Base-by-base conservation (phyloP, 35 echinoderm and acorn worm genomes). In the Hemicentrotus pulcherrimus region DNA sequence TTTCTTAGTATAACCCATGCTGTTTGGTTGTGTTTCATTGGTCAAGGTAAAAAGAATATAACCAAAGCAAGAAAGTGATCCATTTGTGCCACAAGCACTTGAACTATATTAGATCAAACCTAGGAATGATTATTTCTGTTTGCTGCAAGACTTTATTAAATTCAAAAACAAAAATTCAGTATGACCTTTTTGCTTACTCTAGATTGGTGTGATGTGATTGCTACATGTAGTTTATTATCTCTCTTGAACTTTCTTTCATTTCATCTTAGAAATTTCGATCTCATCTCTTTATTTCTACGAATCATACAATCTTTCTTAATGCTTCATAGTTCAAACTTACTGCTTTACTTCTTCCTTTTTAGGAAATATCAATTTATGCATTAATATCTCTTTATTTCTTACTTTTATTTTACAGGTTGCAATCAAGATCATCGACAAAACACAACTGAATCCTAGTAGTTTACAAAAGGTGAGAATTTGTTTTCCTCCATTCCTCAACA, bases 361-460 rank as follows among this genome's bases (percentile, higher is more conserved):
- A 55, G 12, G 5, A 15, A 55, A 15, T 55, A 41, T 55, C 8
- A 55, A 55, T 55, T 55, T 11, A 2, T 55, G 65, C 65, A 61
- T 50, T 90, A 46, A 46, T 95, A 47, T 47, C 7, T 59, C 11
- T 94, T 94, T 93, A 55, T 94, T 87, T 95, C 52, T 92, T 46
- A 50, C 92, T 95, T 96, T 96, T 46, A 41, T 94, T 94, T 95
- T 93, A 11, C 95, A 99, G 98, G 98, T 99, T 97, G 98, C 98
- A 97, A 99, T 99, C 90, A 99, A 99, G 94, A 99, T 99, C 50
- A 99, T 97, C 86, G 98, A 99, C 86, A 99, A 99, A 96, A 95
- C 95, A 94, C 97, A 97, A 92, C 96, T 99, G 94, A 99, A 99
- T 96, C 98, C 97, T 95, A 97, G 98, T 97, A 99, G 98, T 96